Evolutionary conservation across 2,888 invertebrate genomes (phyloP).

Genomic region (Amiota mariae): DNA sequence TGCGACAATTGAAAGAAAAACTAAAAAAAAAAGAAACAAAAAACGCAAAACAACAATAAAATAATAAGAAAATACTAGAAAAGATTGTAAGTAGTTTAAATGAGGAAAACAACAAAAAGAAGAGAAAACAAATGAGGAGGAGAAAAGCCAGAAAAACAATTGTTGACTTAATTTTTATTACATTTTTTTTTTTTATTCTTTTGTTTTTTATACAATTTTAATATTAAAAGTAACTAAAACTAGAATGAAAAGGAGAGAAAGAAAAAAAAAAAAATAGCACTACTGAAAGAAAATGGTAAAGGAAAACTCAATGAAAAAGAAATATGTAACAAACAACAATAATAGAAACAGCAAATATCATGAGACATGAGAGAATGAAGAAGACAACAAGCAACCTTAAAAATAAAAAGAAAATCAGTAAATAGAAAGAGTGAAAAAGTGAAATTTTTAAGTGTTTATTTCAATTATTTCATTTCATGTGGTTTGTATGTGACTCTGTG

Average conservation of each 20-base stretch:
- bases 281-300: not conserved
- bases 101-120: too few species aligned
- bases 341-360: not conserved
- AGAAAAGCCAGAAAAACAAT: conserved; percentile 1
- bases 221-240: not conserved
- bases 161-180: conserved; percentile 4
- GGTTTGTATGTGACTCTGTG: conserved; percentile 33
- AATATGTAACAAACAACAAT: not conserved
- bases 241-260: not conserved
- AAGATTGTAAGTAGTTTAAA: not conserved
- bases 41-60: not conserved
- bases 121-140: too few species aligned
- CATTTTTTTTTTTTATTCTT: not conserved
- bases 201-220: not conserved
- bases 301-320: conserved; percentile 16
- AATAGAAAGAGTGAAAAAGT: conserved; percentile 42
- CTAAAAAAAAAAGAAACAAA: not conserved
- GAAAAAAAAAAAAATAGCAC: not conserved
- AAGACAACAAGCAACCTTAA: too few species aligned
- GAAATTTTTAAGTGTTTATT: conserved; percentile 66
- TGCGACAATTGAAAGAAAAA: not conserved
- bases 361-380: too few species aligned
- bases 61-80: not conserved
- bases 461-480: conserved; percentile 59
- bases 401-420: too few species aligned